Conservation (phyloP, 2,797 vertebrate genomes). For the Enteromius unitaeniatus region DNA sequence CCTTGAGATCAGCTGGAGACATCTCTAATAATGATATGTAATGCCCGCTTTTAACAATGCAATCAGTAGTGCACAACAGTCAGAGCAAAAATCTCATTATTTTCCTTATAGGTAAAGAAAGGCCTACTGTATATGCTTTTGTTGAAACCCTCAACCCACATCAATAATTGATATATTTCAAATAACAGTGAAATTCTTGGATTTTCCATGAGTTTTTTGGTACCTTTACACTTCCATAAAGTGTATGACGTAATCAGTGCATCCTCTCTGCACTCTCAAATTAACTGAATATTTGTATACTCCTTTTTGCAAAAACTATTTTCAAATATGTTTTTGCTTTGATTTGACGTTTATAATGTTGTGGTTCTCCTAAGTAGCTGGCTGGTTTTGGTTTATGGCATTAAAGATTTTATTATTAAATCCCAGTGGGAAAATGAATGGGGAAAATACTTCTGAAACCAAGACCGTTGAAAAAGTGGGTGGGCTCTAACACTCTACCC, state of each 20-base stretch:
- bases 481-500: no score
- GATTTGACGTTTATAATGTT: neutral
- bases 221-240: no score
- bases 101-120: neutral
- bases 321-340: neutral
- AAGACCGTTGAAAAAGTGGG: neutral
- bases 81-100: neutral
- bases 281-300: neutral
- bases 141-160: neutral
- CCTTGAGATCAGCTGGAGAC: no score
- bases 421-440: neutral
- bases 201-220: no score
- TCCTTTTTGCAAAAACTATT: neutral
- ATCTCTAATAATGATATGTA: neutral
- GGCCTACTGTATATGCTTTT: neutral
- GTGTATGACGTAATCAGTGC: neutral
- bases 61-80: neutral
- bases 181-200: no score
- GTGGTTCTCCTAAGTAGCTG: neutral
- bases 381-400: neutral
- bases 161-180: no score
- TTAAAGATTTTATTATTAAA: neutral
- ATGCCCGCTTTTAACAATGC: neutral
- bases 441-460: neutral
- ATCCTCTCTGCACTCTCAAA: neutral